Conservation (phyloP, 2,113 vertebrate genomes). For the Oostethus manadensis region DNA sequence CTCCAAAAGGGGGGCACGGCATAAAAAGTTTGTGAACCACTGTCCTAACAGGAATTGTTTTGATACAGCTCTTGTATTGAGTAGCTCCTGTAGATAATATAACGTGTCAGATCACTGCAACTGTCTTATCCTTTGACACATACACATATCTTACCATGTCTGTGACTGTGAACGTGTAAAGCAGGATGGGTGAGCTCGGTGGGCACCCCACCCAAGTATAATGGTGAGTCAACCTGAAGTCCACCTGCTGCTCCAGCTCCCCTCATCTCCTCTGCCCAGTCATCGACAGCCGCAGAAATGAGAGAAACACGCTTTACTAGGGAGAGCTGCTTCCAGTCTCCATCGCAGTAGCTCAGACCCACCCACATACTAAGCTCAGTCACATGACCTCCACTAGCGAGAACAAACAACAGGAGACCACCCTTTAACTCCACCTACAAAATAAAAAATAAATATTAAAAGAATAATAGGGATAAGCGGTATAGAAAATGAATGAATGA, state of each 20-base stretch:
- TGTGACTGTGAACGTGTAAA: conserved; percentile 64
- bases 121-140: neutral
- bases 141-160: conserved; percentile 71
- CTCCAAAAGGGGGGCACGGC: no score
- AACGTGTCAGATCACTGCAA: neutral
- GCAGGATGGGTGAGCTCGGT: conserved; percentile 55
- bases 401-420: conserved; percentile 74
- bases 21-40: no score
- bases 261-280: conserved; percentile 58
- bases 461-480: no score
- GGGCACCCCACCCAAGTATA: conserved; percentile 83
- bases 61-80: neutral
- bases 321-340: conserved; percentile 79
- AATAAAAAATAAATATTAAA: conserved; percentile 1
- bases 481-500: no score
- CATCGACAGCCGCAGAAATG: conserved; percentile 69
- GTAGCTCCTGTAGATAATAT: neutral
- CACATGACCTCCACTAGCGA: conserved; percentile 66
- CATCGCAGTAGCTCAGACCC: conserved; percentile 83
- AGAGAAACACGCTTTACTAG: conserved; percentile 70
- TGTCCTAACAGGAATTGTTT: neutral
- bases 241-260: conserved; percentile 32
- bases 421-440: conserved; percentile 79
- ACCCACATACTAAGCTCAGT: conserved; percentile 76
- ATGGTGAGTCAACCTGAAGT: conserved; percentile 72